Base-by-base conservation (phyloP, 2,888 invertebrate species). In the Neocrepidodera transversa region DNA sequence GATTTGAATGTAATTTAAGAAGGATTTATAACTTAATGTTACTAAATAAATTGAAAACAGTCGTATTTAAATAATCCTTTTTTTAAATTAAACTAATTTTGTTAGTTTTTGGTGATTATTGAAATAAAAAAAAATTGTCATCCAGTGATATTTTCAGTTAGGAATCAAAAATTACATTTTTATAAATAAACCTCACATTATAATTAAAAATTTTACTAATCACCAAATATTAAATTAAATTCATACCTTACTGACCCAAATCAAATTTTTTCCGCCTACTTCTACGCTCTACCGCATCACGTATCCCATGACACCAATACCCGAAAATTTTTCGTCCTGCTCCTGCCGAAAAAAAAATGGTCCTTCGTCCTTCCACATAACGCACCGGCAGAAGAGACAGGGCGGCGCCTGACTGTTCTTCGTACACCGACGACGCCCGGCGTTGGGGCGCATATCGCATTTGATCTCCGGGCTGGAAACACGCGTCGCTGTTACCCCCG, bases 391-490 rank as follows among this genome's bases (percentile, higher is more conserved):
- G 55, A 60, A 61, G 65, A 71, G 73, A 71, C 70, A 45, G 71
- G 71, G 69, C 71, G 66, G 81, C 80, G 66, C 81, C 78, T 80
- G 80, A 53, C 63, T 52, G 53, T 47, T 56, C 57, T 59, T 59
- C 57, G 65, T 64, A 65, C 70, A 52, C 79, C 81, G 64, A 81
- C 81, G 65, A 81, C 62, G 57, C 50, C 61, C 42, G 57, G 20
- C 75, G 71, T 71, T 73, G 70, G 67, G 71, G 71, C 74, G 73
- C 74, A 75, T 74, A 74, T 68, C 70, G 71, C 65, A 65, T 66
- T 62, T 68, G 72, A 66, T 70, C 73, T 68, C 74, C 82, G 64
- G 83, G 82, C 52, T 82, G 78, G 62, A 79, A 74, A 56, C 80
- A 75, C 47, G 83, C 77, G 66, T 16, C 38, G 14, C 23, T 43